Base-by-base conservation (phyloP, 2,797 vertebrate species). In the Oryzias sinensis region DNA sequence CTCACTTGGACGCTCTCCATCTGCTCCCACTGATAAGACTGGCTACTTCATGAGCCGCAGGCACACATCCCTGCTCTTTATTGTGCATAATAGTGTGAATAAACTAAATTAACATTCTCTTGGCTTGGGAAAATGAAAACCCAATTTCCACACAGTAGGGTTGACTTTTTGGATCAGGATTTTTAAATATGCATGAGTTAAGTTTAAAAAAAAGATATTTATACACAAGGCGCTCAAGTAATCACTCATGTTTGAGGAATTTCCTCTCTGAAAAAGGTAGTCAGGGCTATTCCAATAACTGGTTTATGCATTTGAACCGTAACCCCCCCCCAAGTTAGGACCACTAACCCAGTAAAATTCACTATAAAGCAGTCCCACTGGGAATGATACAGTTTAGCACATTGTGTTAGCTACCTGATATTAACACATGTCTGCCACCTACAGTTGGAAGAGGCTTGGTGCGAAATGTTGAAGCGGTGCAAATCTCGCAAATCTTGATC, bases 1-100 rank as follows among this genome's bases (percentile, higher is more conserved):
- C 79, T 87, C 79, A 85, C 67, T 86, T 78, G 84, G 88, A 88
- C 40, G 48, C 68, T 79, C 72, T 86, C 84, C 86, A 90, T 88
- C 88, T 87, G 87, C 74, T 82, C 48, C 59, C 63, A 49, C 75
- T 77, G 84, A 90, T 87, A 86, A 87, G 74, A 57, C 42, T 1
- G 22, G 77, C 76, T 70, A 78, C 74, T 82, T 68, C 68, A 49
- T 65, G 74, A 60, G 59, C 74, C 74, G 74, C 49, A 61, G 59
- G 50, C 66, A 68, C 56, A 74, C 76, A 54, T 45, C 33, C 27
- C 9, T 14, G 58, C 76, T 68, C 67, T 54, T 58, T 53, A 57
- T 65, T 65, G 55, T 66, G 67, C 4, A 56, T 33, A 56, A 69
- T 41, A 41, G 53, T 54, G 53, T 59, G 59, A 83, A 80, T 74